Evolutionary conservation across 2,888 invertebrate species (phyloP).

Genomic region (Iselma pallidipennis): DNA sequence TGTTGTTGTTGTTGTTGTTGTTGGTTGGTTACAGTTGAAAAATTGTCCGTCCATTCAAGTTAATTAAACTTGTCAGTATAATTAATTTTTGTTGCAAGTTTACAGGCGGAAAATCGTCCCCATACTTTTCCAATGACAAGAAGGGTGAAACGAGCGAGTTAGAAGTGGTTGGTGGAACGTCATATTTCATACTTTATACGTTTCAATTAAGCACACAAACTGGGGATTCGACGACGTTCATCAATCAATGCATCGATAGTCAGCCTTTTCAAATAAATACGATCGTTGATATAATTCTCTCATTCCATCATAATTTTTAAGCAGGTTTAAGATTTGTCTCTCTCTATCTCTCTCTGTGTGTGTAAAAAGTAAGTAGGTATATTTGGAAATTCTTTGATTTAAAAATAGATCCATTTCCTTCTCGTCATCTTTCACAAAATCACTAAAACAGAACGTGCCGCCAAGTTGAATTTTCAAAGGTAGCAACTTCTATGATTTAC

Average conservation of each 20-base stretch:
- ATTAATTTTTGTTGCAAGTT: background rate
- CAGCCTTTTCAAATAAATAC: background rate
- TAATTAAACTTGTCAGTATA: background rate
- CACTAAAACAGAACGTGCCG: too few relatives aligned
- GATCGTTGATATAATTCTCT: background rate
- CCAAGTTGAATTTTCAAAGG: too few relatives aligned
- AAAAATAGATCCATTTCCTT: conserved; percentile 1
- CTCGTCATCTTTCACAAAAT: too few relatives aligned
- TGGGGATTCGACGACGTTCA: background rate
- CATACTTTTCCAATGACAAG: background rate
- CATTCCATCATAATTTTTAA: background rate
- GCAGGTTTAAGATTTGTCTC: background rate
- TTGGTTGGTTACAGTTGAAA: background rate
- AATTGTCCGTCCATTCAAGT: background rate
- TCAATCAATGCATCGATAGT: conserved; percentile 1
- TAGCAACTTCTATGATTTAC: too few relatives aligned
- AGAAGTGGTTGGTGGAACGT: background rate
- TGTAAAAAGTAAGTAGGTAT: too few relatives aligned
- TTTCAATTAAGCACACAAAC: background rate
- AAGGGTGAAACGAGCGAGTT: background rate
- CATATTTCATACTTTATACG: conserved; percentile 1
- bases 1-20: too few relatives aligned
- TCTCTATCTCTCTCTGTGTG: too few relatives aligned
- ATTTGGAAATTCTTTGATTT: background rate
- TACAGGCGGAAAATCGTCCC: background rate